These are phyloP conservation scores for Otolemur garnettii DNA, from an alignment of 2,113 vertebrate species.

Conservation along the genomic window DNA sequence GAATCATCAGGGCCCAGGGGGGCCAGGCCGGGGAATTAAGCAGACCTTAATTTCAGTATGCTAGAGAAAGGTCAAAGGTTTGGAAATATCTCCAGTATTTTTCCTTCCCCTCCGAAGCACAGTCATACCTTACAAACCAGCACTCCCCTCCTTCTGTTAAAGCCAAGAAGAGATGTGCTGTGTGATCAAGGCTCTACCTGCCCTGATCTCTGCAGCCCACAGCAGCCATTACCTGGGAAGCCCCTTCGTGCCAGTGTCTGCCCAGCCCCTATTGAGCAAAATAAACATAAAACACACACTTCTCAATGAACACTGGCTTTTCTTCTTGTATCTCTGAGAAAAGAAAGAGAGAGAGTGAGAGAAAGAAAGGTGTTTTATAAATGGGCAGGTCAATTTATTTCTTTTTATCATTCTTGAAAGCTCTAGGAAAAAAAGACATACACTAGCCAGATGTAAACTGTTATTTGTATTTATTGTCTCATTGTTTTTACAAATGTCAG, in stretches of 20 bases:
- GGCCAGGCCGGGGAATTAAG: background rate
- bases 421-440: background rate
- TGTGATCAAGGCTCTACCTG: background rate
- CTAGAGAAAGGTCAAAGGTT: background rate
- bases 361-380: slow-evolving; percentile 37
- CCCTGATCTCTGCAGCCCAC: background rate
- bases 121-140: background rate
- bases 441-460: slow-evolving; percentile 17
- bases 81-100: background rate
- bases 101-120: background rate
- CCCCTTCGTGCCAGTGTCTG: background rate
- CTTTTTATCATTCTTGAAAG: slow-evolving; percentile 44
- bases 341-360: background rate
- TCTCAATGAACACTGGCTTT: slow-evolving; percentile 31
- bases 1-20: background rate
- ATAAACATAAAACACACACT: slow-evolving; percentile 45
- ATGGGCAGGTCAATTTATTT: slow-evolving; percentile 47
- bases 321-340: slow-evolving; percentile 15
- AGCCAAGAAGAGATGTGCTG: background rate
- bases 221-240: background rate
- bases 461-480: slow-evolving; percentile 54
- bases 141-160: background rate
- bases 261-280: slow-evolving; percentile 10
- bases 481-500: slow-evolving; percentile 54
- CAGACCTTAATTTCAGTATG: background rate